Conservation (phyloP, 2,113 vertebrate species). For the Puntigrus tetrazona region DNA sequence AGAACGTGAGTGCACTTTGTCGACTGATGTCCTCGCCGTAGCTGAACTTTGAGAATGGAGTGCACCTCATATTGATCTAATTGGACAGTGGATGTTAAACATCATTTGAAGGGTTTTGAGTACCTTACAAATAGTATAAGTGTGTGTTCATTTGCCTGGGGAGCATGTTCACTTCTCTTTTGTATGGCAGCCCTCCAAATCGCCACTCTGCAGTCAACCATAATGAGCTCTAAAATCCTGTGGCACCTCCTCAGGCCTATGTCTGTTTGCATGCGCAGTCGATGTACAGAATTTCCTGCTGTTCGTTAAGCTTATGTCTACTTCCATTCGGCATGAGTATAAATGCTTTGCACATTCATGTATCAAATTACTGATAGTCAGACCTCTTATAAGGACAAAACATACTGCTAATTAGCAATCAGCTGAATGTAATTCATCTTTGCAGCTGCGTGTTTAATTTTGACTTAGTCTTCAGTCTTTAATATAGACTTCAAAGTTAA, state of each 20-base stretch:
- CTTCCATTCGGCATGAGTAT: background rate
- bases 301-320: background rate
- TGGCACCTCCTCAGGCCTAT: background rate
- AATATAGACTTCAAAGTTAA: conserved; percentile 2
- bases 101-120: conserved; percentile 20
- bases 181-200: conserved; percentile 24
- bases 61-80: conserved; percentile 9
- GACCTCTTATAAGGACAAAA: conserved; percentile 2
- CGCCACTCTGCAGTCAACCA: background rate
- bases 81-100: conserved; percentile 27
- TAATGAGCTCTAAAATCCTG: conserved; percentile 14
- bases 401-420: conserved; percentile 13
- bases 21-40: background rate
- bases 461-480: background rate
- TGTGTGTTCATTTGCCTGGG: conserved; percentile 17
- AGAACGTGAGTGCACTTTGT: conserved; percentile 11
- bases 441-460: background rate
- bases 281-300: background rate
- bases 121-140: conserved; percentile 19
- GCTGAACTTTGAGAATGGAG: background rate
- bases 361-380: conserved; percentile 14
- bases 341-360: conserved; percentile 8
- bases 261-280: background rate
- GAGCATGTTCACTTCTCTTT: background rate
- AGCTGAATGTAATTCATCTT: background rate